Evolutionary conservation across 2,797 vertebrate genomes (phyloP), one percentile per base, ranked within the genome.

Genomic region (Enteromius radiatus): DNA sequence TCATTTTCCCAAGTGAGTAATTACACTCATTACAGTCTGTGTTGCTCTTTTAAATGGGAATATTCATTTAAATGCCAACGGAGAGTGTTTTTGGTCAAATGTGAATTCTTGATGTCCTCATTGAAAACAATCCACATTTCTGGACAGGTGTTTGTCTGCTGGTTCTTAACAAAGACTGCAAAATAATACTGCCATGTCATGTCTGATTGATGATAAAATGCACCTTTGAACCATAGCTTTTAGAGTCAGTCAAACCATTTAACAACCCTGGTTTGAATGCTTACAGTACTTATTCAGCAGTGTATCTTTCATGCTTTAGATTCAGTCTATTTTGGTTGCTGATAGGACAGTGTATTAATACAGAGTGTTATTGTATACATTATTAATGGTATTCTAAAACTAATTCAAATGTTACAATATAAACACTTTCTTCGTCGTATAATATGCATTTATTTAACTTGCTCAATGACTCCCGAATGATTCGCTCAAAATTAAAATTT

Each of bases 1-100:
- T n/a, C n/a, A n/a, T 83, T 76, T 73, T 79, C 77, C 81, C 80
- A 23, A 3, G 74, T 86, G 87, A 90, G 86, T 90, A 88, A 93
- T 91, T 87, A 84, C 82, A 76, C 85, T 59, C 84, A 90, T 91
- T 90, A 91, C 81, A 88, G 80, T 87, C 86, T 65, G 84, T 59
- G 36, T 75, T 41, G 74, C 85, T 64, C 31, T 64, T 75, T 80
- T 43, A 49, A 85, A 87, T 81, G 76, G 64, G 38, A 64, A 41
- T 68, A 76, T 82, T 78, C 80, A 83, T 81, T 85, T 87, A 82
- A 78, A 84, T 86, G 69, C 82, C 84, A 67, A 78, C 47, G 26
- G 43, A 31, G 69, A 70, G 69, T 26, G n/a, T 65, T 38, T 63
- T 64, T 33, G 31, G n/a, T 81, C n/a, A 74, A 52, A 41, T 28